Base-by-base conservation (phyloP, 2,113 vertebrate genomes). In the Xiphophorus couchianus region DNA sequence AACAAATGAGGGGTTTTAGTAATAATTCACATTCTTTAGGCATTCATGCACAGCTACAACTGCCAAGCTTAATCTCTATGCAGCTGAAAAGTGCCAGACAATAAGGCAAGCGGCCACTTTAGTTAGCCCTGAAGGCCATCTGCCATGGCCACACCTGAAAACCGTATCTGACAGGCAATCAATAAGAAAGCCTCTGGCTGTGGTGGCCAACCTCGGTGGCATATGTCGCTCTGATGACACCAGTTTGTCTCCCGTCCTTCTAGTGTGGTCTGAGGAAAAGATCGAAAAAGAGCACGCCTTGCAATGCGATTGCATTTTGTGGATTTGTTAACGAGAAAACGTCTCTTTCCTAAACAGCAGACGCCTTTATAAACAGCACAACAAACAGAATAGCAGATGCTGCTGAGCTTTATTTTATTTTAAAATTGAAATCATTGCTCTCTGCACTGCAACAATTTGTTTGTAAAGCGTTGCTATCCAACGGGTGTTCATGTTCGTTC, bases 101-200 rank as follows among this genome's bases (percentile, higher is more conserved):
- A 73, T 31, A 76, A 73, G 25, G 30, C n/a, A 63, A 77, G 69
- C 42, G 73, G 74, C 67, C 76, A 73, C 74, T 67, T 84, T 67
- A 68, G 66, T 42, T 60, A 61, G 84, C 71, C 77, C 87, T 71
- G 63, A 64, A 81, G 81, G 83, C 91, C 92, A 92, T 94, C 92
- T 94, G 92, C 84, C 84, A 66, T 6, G 12, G 63, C 73, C 73
- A 65, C 92, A 92, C 88, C 85, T 86, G 88, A 90, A 91, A 84
- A 73, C 80, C 73, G 81, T 73, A 76, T 77, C 81, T 93, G 94
- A 93, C 92, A 93, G 91, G 85, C 86, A 84, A 93, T 94, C 93
- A 93, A 94, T 94, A 92, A 94, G 77, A 84, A 29, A 71, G 76
- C 77, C 80, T 86, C 87, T 82, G 63, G 89, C 91, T 90, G 93